These are phyloP conservation scores for Penaeus vannamei DNA, from an alignment of 1,140 invertebrate species.

Conservation along the genomic window DNA sequence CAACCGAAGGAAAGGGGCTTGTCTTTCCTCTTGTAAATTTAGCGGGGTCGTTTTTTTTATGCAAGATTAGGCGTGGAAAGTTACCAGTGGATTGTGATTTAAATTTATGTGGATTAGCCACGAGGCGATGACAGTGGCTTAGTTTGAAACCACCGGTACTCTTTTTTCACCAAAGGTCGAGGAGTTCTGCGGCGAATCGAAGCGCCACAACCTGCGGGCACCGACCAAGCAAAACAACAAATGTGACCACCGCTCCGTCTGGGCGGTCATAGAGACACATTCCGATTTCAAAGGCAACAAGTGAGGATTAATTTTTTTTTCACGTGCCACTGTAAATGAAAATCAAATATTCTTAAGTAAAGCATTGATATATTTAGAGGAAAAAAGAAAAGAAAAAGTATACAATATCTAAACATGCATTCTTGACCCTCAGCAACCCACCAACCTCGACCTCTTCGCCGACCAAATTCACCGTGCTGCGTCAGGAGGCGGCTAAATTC, in stretches of 20 bases:
- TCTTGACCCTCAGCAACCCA: neutral
- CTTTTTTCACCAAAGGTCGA: constrained; percentile 7
- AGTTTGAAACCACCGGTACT: too few species aligned
- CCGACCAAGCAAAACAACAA: constrained; percentile 16
- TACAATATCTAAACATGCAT: neutral
- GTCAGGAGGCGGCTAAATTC: constrained; percentile 20
- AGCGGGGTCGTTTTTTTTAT: too few species aligned
- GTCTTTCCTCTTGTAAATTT: too few species aligned
- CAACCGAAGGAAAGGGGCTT: too few species aligned
- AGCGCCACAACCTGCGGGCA: neutral
- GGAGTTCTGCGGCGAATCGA: constrained; percentile 16
- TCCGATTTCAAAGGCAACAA: constrained; percentile 65
- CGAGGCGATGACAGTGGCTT: too few species aligned
- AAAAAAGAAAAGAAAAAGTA: too few species aligned
- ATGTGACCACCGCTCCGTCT: constrained; percentile 27
- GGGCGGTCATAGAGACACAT: neutral
- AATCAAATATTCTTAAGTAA: neutral
- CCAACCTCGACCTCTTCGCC: neutral
- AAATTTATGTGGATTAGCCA: too few species aligned
- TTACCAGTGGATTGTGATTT: too few species aligned
- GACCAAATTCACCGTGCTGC: constrained; percentile 17
- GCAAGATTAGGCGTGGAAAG: too few species aligned
- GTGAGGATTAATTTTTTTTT: constrained; percentile 1
- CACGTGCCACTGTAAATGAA: constrained; percentile 17
- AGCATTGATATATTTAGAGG: too few species aligned